A percentile compares a stretch with the other conserved stretches of the same genome.
These are phyloP conservation scores for Coptodon bakossiorum DNA, from an alignment of 2,113 vertebrate genomes.

Conservation along the genomic window DNA sequence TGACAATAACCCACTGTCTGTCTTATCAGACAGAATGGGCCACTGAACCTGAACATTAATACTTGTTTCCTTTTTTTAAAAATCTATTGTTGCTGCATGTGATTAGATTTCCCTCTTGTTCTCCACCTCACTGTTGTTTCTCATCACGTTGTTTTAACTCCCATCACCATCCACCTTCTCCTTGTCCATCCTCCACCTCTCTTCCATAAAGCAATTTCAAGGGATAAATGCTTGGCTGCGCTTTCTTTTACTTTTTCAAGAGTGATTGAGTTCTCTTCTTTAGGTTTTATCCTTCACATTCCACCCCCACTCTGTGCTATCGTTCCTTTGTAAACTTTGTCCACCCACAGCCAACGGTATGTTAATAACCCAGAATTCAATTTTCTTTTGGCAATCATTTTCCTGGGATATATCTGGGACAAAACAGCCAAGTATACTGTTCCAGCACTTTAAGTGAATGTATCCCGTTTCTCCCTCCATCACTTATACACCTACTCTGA, in stretches of 20 bases:
- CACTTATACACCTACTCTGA: background rate
- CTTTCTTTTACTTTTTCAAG: background rate
- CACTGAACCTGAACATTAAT: background rate
- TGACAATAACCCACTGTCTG: background rate
- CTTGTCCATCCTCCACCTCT: background rate
- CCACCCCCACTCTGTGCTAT: conserved; percentile 1
- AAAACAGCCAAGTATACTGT: background rate
- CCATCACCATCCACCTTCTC: background rate
- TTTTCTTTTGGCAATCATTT: conserved; percentile 30
- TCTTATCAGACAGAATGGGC: background rate
- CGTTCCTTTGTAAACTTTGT: conserved; percentile 34
- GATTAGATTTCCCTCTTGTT: background rate
- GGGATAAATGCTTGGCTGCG: background rate
- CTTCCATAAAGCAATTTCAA: background rate
- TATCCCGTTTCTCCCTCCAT: background rate
- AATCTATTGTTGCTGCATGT: background rate
- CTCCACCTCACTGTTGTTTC: background rate
- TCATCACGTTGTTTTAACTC: background rate
- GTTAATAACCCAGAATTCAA: conserved; percentile 41
- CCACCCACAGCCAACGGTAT: conserved; percentile 6
- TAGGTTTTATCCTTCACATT: conserved; percentile 15
- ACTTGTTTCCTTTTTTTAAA: background rate
- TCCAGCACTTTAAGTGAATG: background rate
- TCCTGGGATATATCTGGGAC: background rate
- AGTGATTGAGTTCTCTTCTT: conserved; percentile 18